Base-by-base conservation (phyloP, 53 echinoderm and acorn worm genomes). In the Mesocentrotus franciscanus region DNA sequence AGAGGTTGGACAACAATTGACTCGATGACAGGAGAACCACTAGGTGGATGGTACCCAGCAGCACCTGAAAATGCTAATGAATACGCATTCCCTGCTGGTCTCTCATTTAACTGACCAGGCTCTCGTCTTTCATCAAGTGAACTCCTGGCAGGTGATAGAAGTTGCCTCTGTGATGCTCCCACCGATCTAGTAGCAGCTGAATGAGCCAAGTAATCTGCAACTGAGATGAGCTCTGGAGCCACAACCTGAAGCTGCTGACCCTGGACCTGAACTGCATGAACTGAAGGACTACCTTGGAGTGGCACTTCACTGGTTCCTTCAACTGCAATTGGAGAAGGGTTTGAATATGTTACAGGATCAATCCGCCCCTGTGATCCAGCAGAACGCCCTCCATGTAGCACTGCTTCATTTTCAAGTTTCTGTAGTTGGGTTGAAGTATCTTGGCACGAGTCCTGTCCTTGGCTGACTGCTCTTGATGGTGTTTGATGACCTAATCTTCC, bases 141-240 rank as follows among this genome's bases (percentile, higher is more conserved):
- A 30, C 71, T 87, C 87, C 87, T 85, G 20, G 56, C 22, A 26
- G 36, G 56, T 42, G 87, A 87, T 14, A 36, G 22, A 20, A 68
- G 70, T 8, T 68, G 85, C 66, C 95, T 85, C 70, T 85, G 95
- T 26, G 95, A 56, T 66, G 85, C 87, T 70, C 71, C 95, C 56
- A 56, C 33, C 14, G 94, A 93, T 83, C 94, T 57, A 10, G 94
- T 60, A 14, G 85, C 85, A 62, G 89, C 66, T 94, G 85, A 56
- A 85, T 94, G 95, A 26, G 87, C 62, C 57, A 85, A 68, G 70
- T 94, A 94, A 66, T 94, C 95, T 36, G 85, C 95, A n/a, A 94
- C 85, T 1, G 95, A 85, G 68, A 94, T 68, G 64, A 64, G 55
- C 87, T 94, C 95, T 60, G 95, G 95, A 2, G 94, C 61, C 57